Base-by-base conservation (phyloP, 2,113 vertebrate species). In the Euleptes europaea region DNA sequence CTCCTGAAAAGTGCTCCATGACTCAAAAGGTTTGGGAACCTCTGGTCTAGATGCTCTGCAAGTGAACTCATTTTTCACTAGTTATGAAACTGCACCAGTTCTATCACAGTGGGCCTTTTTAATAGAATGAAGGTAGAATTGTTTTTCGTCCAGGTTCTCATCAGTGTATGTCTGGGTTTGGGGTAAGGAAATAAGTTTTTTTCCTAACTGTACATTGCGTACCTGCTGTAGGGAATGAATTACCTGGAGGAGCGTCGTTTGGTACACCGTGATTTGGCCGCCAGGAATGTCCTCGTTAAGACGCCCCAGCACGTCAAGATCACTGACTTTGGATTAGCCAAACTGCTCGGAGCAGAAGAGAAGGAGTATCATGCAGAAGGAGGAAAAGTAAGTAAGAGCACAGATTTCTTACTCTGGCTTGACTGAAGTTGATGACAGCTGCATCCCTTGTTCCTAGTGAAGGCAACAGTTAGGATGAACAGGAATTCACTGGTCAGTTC, bases 211-310 rank as follows among this genome's bases (percentile, higher is more conserved):
- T 15, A 31, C 78, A 4, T 85, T 0, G 0, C 6, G 35, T 26
- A 4, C 28, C 13, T 19, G 5, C 89, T 92, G 87, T 89, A 99
- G 98, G 98, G 98, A 3, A 99, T 99, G 98, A 98, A 95, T 92
- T 99, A 99, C 71, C 94, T 99, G 90, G 98, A 99, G 87, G 98
- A 99, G 54, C 97, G 96, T 13, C 97, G 97, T 82, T 92, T 99
- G 93, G 98, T 99, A n/a, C 98, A 99, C 87, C 96, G 98, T 7
- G 98, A 99, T 92, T 95, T 99, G 90, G 98, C 98, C 0, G 98
- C 98, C 44, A 96, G 98, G 85, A 99, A 99, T 0, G 98, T 99
- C 44, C 96, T 99, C 11, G 97, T 99, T 75, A 99, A 99, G 93
- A 97, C 96, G 0, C 98, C 98, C 0, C 97, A 98, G 19, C 98